Base-by-base conservation (phyloP, 2,113 vertebrate genomes). In the Ptilonorhynchus violaceus region DNA sequence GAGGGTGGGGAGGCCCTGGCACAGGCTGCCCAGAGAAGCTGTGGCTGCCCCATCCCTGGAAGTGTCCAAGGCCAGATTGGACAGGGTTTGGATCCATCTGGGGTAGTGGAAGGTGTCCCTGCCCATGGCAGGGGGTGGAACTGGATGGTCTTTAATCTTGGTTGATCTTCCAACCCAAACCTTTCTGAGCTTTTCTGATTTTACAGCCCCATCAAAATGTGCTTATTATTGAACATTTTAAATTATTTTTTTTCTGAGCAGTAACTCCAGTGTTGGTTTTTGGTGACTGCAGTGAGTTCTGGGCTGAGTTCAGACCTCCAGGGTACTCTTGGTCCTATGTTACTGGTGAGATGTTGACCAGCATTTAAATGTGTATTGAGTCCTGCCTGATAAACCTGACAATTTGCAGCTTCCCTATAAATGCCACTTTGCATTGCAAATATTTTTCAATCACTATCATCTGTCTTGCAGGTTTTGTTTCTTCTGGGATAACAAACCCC, bases 21-120 rank as follows among this genome's bases (percentile, higher is more conserved):
- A 62, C 20, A 39, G 69, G 13, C 5, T 67, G 9, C 47, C 24
- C 88, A 83, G 70, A 47, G 70, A 0, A 83, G 53, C 47, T 75
- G 46, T 11, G 78, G 78, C 78, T 83, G 53, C 21, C 21, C 47
- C 78, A 62, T 15, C 70, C 47, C 63, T 89, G 70, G n/a, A 0
- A 47, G 0, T 76, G 41, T 0, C 55, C 88, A 13, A 62, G 62
- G n/a, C 30, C 70, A 62, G 70, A 30, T 0, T 83, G 44, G 59
- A 52, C 0, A 0, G 52, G 37, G 44, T 10, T 67, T 5, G 78
- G 69, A 89, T n/a, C n/a, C 21, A 0, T 20, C 33, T 81, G 77
- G 77, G 44, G 4, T 0, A 11, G 62, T 60, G 62, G n/a, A 1
- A 68, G 15, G 14, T 41, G 53, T 53, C 69, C 39, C 62, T 60